Evolutionary conservation across 2,888 invertebrate genomes (phyloP).

Genomic region (Drosophila atripex): DNA sequence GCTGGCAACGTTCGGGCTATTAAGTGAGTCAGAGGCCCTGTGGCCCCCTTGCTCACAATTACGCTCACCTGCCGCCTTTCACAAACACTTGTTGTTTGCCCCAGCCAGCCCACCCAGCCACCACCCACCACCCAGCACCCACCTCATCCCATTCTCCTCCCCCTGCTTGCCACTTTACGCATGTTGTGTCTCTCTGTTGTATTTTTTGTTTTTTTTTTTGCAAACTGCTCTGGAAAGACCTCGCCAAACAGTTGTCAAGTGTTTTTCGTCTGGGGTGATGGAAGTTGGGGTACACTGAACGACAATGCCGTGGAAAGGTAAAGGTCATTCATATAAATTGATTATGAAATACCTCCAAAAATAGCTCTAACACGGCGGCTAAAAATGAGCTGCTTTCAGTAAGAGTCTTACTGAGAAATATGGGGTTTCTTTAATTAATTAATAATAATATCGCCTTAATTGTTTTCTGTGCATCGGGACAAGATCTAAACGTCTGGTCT

Average conservation of each 20-base stretch:
- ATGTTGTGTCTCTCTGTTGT: slow-evolving; percentile 28
- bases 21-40: slow-evolving; percentile 50
- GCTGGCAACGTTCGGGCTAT: slow-evolving; percentile 37
- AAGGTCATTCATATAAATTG: background rate
- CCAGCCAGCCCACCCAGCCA: background rate
- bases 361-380: background rate
- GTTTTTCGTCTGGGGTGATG: slow-evolving; percentile 62
- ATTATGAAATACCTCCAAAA: background rate
- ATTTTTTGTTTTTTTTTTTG: too few species aligned
- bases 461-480: background rate
- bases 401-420: background rate
- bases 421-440: background rate
- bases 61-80: slow-evolving; percentile 48
- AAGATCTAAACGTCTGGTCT: slow-evolving; percentile 19
- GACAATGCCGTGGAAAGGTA: background rate
- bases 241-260: slow-evolving; percentile 71
- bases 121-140: background rate
- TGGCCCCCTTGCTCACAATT: slow-evolving; percentile 26
- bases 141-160: background rate
- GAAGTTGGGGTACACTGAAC: background rate
- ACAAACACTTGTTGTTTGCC: slow-evolving; percentile 71
- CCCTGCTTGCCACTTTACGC: slow-evolving; percentile 5
- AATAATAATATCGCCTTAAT: background rate
- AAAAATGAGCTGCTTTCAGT: background rate
- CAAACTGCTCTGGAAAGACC: slow-evolving; percentile 33